These are phyloP conservation scores for Paracyprichromis sp. DNA, from an alignment of 2,113 vertebrate genomes.

Conservation along the genomic window DNA sequence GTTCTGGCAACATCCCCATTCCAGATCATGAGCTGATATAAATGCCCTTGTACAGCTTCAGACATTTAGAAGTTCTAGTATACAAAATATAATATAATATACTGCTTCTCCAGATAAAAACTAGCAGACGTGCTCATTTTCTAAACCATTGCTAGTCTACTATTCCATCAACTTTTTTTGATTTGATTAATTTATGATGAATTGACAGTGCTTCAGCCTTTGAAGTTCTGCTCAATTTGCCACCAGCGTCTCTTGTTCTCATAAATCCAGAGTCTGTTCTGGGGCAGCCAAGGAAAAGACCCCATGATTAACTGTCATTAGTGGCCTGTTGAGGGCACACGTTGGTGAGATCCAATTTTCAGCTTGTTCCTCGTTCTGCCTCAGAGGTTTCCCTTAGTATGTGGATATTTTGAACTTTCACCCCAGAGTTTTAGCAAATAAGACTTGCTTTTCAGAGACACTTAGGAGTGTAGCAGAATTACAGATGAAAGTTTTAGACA, in stretches of 20 bases:
- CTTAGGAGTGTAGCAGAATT: background rate
- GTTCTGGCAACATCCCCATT: background rate
- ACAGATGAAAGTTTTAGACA: background rate
- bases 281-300: constrained; percentile 55
- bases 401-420: background rate
- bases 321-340: constrained; percentile 59
- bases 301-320: constrained; percentile 59
- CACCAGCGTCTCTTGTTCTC: constrained; percentile 17
- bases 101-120: background rate
- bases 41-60: background rate
- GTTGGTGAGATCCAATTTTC: constrained; percentile 59
- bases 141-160: background rate
- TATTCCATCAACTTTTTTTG: background rate
- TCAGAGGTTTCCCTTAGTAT: constrained; percentile 9
- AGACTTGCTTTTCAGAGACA: background rate
- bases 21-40: background rate
- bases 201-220: constrained; percentile 6
- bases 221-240: constrained; percentile 43
- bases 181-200: constrained; percentile 13
- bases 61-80: background rate
- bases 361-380: constrained; percentile 15
- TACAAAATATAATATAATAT: background rate
- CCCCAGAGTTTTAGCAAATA: background rate
- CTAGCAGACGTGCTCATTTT: background rate
- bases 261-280: constrained; percentile 58